Base-by-base conservation (phyloP, 2,797 vertebrate species). In the Otolemur crassicaudatus region DNA sequence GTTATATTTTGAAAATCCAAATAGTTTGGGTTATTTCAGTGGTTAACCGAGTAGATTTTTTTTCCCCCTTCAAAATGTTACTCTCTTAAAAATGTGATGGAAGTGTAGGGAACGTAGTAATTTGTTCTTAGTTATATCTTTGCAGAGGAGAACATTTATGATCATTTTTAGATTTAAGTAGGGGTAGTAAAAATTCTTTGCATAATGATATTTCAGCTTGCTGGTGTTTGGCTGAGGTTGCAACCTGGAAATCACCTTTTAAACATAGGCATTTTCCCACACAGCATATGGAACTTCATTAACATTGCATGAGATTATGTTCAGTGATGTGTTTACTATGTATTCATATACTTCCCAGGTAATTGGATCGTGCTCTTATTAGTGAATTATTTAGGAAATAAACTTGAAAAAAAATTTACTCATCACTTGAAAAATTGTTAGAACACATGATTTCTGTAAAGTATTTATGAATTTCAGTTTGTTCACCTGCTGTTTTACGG, bases 81-180 rank as follows among this genome's bases (percentile, higher is more conserved):
- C 0, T 10, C 25, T 87, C n/a, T 72, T 46, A 82, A 95, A 95
- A 96, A 69, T 96, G 43, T 75, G 14, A 90, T 73, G 25, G 7
- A 94, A 67, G 6, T 19, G 34, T 23, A 40, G 11, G 40, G 40
- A 89, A 49, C 58, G 29, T 49, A 69, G 72, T 84, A 49, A 85
- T 91, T 96, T 40, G 40, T 86, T 90, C 91, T 87, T 31, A 67
- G 76, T 77, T 91, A 73, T 65, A 49, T 81, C 60, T 83, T 93
- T 61, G 27, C 70, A 86, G 60, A 95, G 29, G 63, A 31, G 31
- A 94, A 56, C 27, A 70, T 95, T 95, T 96, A 96, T 0, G 65
- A 87, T 87, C 65, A 20, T 70, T 91, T 97, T 96, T 94, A 82
- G 46, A 90, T 87, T 89, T 95, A 77, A 96, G 63, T 76, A 90